Conservation (phyloP, 92 coral and sea anemone species). For the Parazoanthus swiftii region DNA sequence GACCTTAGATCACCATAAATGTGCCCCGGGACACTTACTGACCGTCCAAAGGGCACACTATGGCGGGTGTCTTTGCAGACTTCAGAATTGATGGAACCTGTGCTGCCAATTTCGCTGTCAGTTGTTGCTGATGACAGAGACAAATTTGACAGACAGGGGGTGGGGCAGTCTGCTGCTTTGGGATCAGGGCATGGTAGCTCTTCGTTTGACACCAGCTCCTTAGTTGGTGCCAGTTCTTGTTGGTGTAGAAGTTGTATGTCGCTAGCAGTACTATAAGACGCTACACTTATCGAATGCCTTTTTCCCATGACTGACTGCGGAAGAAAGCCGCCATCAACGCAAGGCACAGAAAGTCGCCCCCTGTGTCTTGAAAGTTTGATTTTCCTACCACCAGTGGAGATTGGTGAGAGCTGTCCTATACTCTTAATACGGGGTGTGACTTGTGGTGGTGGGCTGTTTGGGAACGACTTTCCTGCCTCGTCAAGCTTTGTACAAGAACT, state of each 20-base stretch:
- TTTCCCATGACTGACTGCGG: conserved; percentile 13
- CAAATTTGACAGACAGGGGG: conserved; percentile 16
- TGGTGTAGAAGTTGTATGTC: background rate
- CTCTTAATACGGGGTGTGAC: conserved; percentile 35
- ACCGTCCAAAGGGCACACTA: conserved; percentile 12
- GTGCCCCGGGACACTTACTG: conserved; percentile 26
- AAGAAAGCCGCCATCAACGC: background rate
- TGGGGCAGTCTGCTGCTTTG: background rate
- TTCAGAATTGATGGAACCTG: background rate
- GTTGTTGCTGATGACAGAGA: conserved; percentile 25
- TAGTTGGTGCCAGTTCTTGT: background rate
- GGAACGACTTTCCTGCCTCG: conserved; percentile 13
- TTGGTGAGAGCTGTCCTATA: conserved; percentile 21
- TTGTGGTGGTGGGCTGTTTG: conserved; percentile 8
- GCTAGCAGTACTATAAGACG: background rate
- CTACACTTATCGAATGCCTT: conserved; percentile 1
- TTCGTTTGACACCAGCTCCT: background rate
- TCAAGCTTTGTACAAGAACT: conserved; percentile 40
- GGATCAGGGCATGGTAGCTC: background rate
- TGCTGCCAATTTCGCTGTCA: background rate
- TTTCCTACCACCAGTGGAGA: conserved; percentile 7
- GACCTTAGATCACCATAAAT: background rate
- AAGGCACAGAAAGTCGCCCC: conserved; percentile 25
- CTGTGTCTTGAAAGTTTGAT: conserved; percentile 11
- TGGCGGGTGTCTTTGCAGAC: background rate